A percentile compares a stretch with the other conserved stretches of the same genome.
Conservation (phyloP, 2,888 invertebrate species). For the Philhelius pedissequus region DNA sequence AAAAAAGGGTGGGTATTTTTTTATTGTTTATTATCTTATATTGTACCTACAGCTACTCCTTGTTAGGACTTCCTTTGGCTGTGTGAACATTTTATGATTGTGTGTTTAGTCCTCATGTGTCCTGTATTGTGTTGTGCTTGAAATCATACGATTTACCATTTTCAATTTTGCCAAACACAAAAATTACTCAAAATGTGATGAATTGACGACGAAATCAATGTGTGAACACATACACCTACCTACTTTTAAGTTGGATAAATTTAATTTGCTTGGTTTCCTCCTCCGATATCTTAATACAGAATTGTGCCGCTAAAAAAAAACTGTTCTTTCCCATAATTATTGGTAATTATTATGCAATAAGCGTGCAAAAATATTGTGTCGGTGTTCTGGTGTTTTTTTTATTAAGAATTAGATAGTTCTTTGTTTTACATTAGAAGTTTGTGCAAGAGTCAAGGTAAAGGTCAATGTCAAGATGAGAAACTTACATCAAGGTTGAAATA, state of each 20-base stretch:
- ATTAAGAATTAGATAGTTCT: neutral
- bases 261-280: neutral
- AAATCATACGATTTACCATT: conserved; percentile 29
- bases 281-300: neutral
- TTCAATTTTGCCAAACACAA: neutral
- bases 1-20: conserved; percentile 46
- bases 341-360: conserved; percentile 6
- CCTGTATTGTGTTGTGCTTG: neutral
- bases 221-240: no score
- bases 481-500: neutral
- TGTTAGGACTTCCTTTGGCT: neutral
- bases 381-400: neutral
- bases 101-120: no score
- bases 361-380: neutral
- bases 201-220: conserved; percentile 53
- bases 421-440: neutral
- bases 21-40: neutral
- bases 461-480: neutral
- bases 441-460: neutral
- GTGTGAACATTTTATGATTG: neutral
- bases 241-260: neutral
- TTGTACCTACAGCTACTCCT: neutral
- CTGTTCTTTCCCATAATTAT: neutral
- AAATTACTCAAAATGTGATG: neutral
- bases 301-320: neutral